These are phyloP conservation scores for Apis dorsata DNA, from an alignment of 1,140 invertebrate genomes.

Conservation along the genomic window DNA sequence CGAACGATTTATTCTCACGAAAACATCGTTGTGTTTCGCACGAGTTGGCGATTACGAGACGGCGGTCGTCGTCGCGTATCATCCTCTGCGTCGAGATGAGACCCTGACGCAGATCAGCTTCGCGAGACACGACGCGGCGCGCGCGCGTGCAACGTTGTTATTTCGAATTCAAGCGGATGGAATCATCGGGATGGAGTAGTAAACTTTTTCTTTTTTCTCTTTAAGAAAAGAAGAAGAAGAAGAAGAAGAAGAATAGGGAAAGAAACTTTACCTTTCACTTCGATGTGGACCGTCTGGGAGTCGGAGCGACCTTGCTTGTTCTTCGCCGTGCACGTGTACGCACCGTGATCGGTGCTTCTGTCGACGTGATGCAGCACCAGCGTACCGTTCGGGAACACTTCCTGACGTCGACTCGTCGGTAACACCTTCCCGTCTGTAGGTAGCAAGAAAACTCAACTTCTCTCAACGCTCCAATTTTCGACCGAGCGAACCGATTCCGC, in stretches of 20 bases:
- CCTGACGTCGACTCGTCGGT: conserved; percentile 92
- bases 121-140: background rate
- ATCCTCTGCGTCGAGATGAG: background rate
- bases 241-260: background rate
- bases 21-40: conserved; percentile 12
- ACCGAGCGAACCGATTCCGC: background rate
- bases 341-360: conserved; percentile 87
- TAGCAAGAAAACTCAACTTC: background rate
- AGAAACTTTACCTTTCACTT: conserved; percentile 86
- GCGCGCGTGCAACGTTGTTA: conserved; percentile 38
- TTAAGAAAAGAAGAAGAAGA: background rate
- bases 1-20: conserved; percentile 26
- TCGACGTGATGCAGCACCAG: conserved; percentile 86
- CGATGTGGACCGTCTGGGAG: conserved; percentile 90
- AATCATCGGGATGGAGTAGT: background rate
- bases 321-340: conserved; percentile 93
- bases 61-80: background rate
- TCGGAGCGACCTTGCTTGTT: conserved; percentile 91
- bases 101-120: conserved; percentile 40
- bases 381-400: conserved; percentile 92
- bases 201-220: too few species aligned
- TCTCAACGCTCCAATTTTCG: background rate
- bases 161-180: conserved; percentile 33
- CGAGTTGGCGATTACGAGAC: conserved; percentile 28
- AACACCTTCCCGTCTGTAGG: conserved; percentile 87